Evolutionary conservation across 2,797 vertebrate species (phyloP).

Genomic region (Anas capensis): DNA sequence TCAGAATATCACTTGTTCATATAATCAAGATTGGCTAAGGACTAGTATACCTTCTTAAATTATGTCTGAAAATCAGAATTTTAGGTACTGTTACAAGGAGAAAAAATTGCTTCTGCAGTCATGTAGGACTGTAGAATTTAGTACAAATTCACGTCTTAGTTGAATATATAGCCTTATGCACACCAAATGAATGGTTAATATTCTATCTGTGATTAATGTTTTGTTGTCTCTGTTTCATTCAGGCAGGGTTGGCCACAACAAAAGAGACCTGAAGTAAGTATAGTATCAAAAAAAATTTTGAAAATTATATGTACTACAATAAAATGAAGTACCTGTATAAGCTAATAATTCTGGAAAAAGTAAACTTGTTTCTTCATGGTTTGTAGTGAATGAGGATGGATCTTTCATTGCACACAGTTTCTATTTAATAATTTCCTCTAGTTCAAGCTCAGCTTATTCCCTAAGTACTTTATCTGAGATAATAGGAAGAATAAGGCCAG

Average conservation of each 20-base stretch:
- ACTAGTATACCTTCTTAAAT: neutral
- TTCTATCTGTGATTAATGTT: neutral
- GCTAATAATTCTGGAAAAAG: neutral
- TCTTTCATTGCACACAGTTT: neutral
- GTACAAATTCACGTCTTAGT: neutral
- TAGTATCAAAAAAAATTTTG: neutral
- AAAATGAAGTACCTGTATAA: neutral
- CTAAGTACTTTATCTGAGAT: neutral
- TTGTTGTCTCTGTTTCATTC: slow-evolving; percentile 36
- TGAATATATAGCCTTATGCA: neutral
- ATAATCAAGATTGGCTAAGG: neutral
- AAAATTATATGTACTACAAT: neutral
- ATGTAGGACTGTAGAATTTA: neutral
- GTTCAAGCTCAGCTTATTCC: neutral
- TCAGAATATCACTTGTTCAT: neutral
- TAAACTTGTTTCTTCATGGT: neutral
- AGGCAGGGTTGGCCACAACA: slow-evolving; percentile 74
- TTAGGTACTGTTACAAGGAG: neutral
- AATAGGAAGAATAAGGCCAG: neutral
- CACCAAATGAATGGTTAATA: neutral
- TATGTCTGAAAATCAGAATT: neutral
- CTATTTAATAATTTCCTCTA: neutral
- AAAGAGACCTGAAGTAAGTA: slow-evolving; percentile 82
- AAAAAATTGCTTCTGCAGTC: neutral
- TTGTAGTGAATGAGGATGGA: neutral